phyloP scores from a whole-genome alignment of 2,113 vertebrate species.

The Spea multiplicata region DNA sequence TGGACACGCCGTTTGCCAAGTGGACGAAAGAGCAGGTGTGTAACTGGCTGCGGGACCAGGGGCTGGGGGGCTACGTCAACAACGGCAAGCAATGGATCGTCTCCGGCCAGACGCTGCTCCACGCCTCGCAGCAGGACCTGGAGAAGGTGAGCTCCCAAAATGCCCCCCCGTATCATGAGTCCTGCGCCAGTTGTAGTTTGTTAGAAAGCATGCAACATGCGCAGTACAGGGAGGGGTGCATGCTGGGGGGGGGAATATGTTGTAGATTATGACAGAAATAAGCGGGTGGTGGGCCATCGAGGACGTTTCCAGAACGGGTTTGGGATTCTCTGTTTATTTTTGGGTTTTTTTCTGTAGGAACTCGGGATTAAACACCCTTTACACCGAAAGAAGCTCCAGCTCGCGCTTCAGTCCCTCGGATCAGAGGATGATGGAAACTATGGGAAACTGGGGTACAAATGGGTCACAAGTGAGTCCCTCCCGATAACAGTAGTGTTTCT shows the following conservation, averaged over 20 bases:
- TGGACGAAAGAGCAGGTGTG: conserved; percentile 97
- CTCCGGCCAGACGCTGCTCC: conserved; percentile 91
- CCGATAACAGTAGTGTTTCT: background rate
- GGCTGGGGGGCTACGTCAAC: conserved; percentile 83
- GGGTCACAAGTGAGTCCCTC: conserved; percentile 88
- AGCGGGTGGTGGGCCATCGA: too few species aligned
- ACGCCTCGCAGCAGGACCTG: conserved; percentile 92
- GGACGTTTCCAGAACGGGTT: too few species aligned
- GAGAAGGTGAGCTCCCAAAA: conserved; percentile 78
- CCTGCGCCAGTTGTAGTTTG: too few species aligned
- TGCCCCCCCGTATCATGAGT: too few species aligned
- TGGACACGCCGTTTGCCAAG: conserved; percentile 93
- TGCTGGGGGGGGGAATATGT: too few species aligned
- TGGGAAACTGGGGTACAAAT: conserved; percentile 92
- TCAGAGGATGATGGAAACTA: conserved; percentile 94
- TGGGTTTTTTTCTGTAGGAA: conserved; percentile 68
- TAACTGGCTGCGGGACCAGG: conserved; percentile 91
- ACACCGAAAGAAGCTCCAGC: conserved; percentile 94
- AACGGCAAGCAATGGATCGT: conserved; percentile 86
- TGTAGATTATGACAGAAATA: too few species aligned
- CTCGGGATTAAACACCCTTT: conserved; percentile 91
- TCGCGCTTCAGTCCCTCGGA: conserved; percentile 90
- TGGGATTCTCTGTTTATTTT: too few species aligned
- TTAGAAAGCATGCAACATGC: too few species aligned
- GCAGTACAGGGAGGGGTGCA: too few species aligned